Base-by-base conservation (phyloP, 2,888 invertebrate species). In the Carabus problematicus region DNA sequence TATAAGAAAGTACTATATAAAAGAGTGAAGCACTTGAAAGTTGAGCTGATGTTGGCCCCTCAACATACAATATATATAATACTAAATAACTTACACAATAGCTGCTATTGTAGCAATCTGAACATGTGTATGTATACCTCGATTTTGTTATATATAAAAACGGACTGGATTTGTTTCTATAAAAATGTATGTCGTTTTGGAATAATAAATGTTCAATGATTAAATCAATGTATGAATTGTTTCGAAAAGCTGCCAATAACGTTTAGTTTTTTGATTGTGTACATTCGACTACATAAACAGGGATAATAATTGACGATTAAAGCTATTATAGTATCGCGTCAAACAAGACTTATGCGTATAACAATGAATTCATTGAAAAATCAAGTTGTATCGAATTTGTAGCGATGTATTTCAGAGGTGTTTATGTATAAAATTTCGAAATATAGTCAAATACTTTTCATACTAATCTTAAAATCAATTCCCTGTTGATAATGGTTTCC, bases 1-100 rank as follows among this genome's bases (percentile, higher is more conserved):
- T 67, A 55, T 62, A 61, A 62, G 54, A 55, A 62, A 55, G 61
- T 61, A 69, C 66, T 66, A 69, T 67, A 67, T 68, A 69, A 69
- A 69, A 69, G 62, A 69, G 61, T 69, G 45, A 69, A 69, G 69
- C 69, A 69, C 69, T 69, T 69, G 69, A 47, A 62, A 69, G 69
- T 69, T 69, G 69, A 69, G 69, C 69, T 55, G 55, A 56, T 55
- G 55, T 69, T 69, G 69, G 69, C 61, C 69, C 69, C 69, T 69
- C 69, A 69, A 69, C 69, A 69, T 61, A 66, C 9, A 29, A 29
- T 29, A 29, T 29, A 29, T 29, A 59, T 66, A 66, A 66, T 66
- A 64, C 64, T 64, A 64, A 64, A 55, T 56, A 64, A 64, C 63
- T 63, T 63, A 63, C 63, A 63, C 63, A 54, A 52, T 63, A 63